These are phyloP conservation scores for Leptopilina myrica DNA, from an alignment of 2,888 invertebrate genomes.

Conservation along the genomic window DNA sequence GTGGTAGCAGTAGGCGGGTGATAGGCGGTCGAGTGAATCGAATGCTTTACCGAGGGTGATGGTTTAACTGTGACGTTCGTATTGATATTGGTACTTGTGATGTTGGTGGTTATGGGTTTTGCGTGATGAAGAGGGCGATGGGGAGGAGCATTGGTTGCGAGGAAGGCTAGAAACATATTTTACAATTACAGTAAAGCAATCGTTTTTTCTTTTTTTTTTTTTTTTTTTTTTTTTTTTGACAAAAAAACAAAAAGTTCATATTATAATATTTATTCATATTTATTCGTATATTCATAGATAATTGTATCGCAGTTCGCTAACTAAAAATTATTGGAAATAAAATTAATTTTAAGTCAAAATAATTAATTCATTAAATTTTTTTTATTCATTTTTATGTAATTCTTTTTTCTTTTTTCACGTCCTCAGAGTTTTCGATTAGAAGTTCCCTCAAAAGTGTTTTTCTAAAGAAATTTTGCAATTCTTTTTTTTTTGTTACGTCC, in stretches of 20 bases:
- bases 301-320: too few relatives aligned
- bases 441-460: too few relatives aligned
- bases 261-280: too few relatives aligned
- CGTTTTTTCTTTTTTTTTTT: slow-evolving; percentile 35
- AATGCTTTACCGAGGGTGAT: slow-evolving; percentile 69
- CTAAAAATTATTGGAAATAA: too few relatives aligned
- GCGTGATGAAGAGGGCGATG: slow-evolving; percentile 77
- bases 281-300: too few relatives aligned
- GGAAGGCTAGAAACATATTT: slow-evolving; percentile 83
- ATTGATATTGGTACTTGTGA: slow-evolving; percentile 50
- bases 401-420: too few relatives aligned
- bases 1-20: slow-evolving; percentile 62
- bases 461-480: too few relatives aligned
- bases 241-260: background rate
- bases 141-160: slow-evolving; percentile 86
- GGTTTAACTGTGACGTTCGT: slow-evolving; percentile 66
- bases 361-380: too few relatives aligned
- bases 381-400: too few relatives aligned
- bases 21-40: slow-evolving; percentile 68
- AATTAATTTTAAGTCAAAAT: too few relatives aligned
- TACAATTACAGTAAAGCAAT: slow-evolving; percentile 54
- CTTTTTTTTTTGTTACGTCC: too few relatives aligned
- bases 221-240: background rate
- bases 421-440: too few relatives aligned
- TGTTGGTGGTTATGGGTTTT: slow-evolving; percentile 67